Evolutionary conservation across 2,797 vertebrate genomes (phyloP).

Genomic region (Neomorphus geoffroyi): DNA sequence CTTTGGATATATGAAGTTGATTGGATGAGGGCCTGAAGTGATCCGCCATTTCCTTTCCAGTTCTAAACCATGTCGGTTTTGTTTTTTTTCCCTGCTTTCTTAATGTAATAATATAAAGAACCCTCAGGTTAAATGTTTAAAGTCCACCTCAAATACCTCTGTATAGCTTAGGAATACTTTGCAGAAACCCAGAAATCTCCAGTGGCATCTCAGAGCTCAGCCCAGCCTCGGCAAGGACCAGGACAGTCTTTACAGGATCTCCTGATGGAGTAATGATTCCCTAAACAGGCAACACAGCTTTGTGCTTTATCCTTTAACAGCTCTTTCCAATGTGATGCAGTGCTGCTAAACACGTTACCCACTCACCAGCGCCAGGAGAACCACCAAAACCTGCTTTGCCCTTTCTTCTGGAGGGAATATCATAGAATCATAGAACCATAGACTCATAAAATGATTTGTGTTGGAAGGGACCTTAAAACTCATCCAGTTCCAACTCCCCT

Average conservation of each 20-base stretch:
- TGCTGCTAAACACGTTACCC: not conserved
- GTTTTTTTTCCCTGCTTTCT: accelerated
- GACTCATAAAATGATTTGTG: too few relatives aligned
- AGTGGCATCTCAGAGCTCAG: not conserved
- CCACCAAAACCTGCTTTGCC: not conserved
- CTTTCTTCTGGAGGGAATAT: not conserved
- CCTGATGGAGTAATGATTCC: not conserved
- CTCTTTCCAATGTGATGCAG: not conserved
- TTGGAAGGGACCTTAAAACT: too few relatives aligned
- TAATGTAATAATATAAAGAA: not conserved
- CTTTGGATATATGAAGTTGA: not conserved
- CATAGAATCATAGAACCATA: too few relatives aligned
- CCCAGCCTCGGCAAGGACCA: not conserved
- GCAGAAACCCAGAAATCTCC: not conserved
- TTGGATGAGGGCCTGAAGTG: not conserved
- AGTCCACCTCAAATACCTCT: not conserved
- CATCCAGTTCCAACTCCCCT: too few relatives aligned
- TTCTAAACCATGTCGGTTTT: accelerated
- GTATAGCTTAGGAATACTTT: not conserved
- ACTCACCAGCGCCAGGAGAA: not conserved
- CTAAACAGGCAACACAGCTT: not conserved
- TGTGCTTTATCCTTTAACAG: not conserved
- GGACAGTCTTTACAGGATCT: not conserved
- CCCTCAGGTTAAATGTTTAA: not conserved
- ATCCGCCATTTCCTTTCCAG: not conserved